phyloP scores from a whole-genome alignment of 1,140 invertebrate species.

The Arctopsyche grandis region DNA sequence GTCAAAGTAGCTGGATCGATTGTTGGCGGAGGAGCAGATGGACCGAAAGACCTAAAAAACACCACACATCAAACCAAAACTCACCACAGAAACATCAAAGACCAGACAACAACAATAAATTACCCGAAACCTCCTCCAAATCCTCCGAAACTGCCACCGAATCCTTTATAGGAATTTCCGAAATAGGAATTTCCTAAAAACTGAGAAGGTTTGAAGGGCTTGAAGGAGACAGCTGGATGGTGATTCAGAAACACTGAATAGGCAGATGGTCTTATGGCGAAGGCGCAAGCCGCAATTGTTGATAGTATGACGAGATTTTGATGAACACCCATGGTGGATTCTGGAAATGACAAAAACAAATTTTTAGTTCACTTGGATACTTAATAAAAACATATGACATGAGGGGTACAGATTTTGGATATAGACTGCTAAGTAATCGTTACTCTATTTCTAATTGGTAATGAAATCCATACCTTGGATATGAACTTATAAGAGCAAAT shows the following conservation, averaged over 20 bases:
- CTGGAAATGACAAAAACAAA: constrained; percentile 1
- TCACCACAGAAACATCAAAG: neutral
- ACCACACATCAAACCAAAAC: no score
- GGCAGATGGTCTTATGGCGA: constrained; percentile 3
- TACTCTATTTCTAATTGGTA: no score
- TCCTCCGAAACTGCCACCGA: constrained; percentile 27
- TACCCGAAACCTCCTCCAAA: constrained; percentile 27
- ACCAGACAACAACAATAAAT: neutral
- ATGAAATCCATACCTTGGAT: no score
- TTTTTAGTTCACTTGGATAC: neutral
- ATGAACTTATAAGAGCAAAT: no score
- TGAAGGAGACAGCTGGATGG: constrained; percentile 8
- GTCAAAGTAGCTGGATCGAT: constrained; percentile 51
- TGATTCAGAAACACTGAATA: constrained; percentile 48
- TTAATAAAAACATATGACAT: no score
- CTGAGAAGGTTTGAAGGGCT: neutral
- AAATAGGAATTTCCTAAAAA: neutral
- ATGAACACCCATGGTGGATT: constrained; percentile 31
- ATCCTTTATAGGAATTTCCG: no score
- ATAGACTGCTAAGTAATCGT: no score
- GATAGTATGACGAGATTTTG: neutral
- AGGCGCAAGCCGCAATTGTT: neutral
- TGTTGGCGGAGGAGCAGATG: constrained; percentile 25
- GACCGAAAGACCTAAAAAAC: neutral
- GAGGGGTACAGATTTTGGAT: no score